Base-by-base conservation (phyloP, 1,140 invertebrate species). In the Pteromalus puparum region DNA sequence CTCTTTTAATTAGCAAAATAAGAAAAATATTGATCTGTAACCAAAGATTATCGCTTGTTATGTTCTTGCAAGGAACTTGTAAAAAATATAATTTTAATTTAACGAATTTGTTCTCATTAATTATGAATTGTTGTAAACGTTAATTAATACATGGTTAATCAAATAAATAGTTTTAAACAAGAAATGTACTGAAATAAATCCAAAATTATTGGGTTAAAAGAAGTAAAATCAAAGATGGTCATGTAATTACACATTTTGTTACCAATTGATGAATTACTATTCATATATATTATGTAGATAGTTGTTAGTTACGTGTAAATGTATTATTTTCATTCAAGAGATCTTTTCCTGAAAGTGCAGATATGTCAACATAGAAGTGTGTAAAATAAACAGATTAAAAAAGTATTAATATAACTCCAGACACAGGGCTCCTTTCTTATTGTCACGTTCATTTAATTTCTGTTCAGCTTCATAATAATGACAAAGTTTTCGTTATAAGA, bases 341-440 rank as follows among this genome's bases (percentile, higher is more conserved):
- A 42, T 42, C 70, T 61, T 28, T 67, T 74, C 70, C 30, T 74
- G 13, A 80, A 84, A 73, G 82, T 34, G 65, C 61, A 72, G 67
- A 80, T 84, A 84, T 80, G 53, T 80, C n/a, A 46, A 28, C 26
- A 53, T 68, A 75, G 46, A 68, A 83, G 53, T 24, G 61, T 83
- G 53, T 79, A 79, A 82, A 84, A 79, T 81, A 80, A 87, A 81
- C 42, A 75, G 28, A 72, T 80, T 42, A 75, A 74, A 74, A 75
- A 81, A 21, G 28, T 38, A 81, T 77, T 24, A 28, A 76, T 61
- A 73, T 79, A 76, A 68, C 53, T 61, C n/a, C n/a, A 81, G 18
- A 76, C 1, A 65, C 70, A 78, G 34, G 61, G 21, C 38, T 18
- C 0, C 42, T 73, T 74, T 83, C 28, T 80, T 84, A 75, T 80